These are phyloP conservation scores for Progne subis DNA, from an alignment of 2,113 vertebrate species.

Conservation along the genomic window DNA sequence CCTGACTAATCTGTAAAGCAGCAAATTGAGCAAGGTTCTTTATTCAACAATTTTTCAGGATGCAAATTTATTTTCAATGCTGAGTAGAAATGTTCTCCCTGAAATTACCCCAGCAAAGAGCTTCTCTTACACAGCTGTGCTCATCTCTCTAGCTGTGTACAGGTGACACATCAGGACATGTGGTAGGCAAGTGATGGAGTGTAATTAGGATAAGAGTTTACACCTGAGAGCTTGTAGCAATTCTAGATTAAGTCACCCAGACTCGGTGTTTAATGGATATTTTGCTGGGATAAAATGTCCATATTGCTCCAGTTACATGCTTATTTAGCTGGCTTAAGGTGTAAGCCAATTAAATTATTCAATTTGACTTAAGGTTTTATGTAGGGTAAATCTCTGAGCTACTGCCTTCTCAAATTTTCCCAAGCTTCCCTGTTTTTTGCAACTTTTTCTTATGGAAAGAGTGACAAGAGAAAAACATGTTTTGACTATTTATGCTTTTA, in stretches of 20 bases:
- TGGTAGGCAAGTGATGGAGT: background rate
- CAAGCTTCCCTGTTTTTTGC: rapidly evolving
- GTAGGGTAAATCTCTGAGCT: background rate
- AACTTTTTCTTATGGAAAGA: background rate
- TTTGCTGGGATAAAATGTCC: background rate
- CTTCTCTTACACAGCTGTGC: rapidly evolving
- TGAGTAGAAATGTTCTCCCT: background rate
- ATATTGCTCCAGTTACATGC: background rate
- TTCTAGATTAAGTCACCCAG: background rate
- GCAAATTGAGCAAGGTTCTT: rapidly evolving
- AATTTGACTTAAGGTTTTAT: background rate
- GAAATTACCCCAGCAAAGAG: background rate
- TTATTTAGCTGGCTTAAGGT: background rate
- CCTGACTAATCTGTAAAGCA: background rate
- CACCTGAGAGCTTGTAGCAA: background rate
- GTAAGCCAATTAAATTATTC: background rate
- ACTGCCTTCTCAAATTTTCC: background rate
- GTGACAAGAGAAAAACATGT: background rate
- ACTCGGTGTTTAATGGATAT: background rate
- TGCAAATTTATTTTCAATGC: background rate
- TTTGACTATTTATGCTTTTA: background rate
- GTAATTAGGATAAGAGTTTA: background rate
- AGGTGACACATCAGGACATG: background rate
- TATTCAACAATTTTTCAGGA: background rate
- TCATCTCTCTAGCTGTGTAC: background rate